Percentiles rank a stretch among this genome's conserved stretches.
Conservation (phyloP, 2,888 invertebrate genomes). For the Dryobotodes eremita region DNA sequence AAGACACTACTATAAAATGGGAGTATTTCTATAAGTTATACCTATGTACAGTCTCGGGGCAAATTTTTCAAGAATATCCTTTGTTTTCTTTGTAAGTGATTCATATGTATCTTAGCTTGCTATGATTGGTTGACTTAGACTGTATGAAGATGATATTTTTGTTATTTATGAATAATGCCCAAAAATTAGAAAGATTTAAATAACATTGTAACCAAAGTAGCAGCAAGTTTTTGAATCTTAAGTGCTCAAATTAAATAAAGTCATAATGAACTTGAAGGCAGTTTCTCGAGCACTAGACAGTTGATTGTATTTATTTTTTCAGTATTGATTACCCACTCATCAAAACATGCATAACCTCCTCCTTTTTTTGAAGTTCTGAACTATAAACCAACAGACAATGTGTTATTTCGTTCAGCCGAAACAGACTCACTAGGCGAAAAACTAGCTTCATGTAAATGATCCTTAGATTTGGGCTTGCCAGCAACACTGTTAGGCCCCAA, state of each 20-base stretch:
- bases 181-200: not conserved
- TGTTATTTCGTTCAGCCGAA: not conserved
- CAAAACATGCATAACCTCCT: not conserved
- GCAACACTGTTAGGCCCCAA: not conserved
- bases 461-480: not conserved
- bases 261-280: constrained; percentile 10
- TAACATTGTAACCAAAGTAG: not conserved
- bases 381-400: not conserved
- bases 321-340: not conserved
- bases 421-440: not conserved
- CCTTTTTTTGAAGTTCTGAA: not conserved
- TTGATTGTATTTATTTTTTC: constrained; percentile 4
- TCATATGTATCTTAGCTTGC: constrained; percentile 20
- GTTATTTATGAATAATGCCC: not conserved
- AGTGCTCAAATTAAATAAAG: not conserved
- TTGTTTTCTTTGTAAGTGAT: constrained; percentile 42
- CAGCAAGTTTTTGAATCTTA: not conserved
- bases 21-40: constrained; percentile 28
- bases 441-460: not conserved
- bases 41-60: constrained; percentile 32
- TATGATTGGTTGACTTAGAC: constrained; percentile 4
- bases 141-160: not conserved
- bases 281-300: not conserved
- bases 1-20: constrained; percentile 24
- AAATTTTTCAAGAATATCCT: constrained; percentile 31